Base-by-base conservation (phyloP, 2,113 vertebrate species). In the Paralichthys olivaceus region DNA sequence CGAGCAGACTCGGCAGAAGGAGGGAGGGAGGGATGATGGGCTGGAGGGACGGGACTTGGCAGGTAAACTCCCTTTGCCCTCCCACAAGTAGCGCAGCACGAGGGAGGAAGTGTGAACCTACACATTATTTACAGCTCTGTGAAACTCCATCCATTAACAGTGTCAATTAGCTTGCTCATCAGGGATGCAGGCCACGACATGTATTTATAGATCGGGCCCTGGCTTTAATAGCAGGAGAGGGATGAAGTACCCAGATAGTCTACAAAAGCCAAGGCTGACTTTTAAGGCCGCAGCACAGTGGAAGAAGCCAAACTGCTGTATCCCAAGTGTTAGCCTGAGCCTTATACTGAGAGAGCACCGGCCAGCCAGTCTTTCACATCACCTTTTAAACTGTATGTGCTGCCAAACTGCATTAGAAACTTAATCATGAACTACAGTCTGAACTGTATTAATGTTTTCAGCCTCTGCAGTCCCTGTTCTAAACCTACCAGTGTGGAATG, bases 121-220 rank as follows among this genome's bases (percentile, higher is more conserved):
- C 88, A 91, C 88, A 86, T 91, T 90, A 92, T 93, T 92, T 92
- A 91, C 91, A 87, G 90, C 84, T 85, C 84, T 72, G 83, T 87
- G 89, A 90, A 93, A 91, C 85, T 86, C 86, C 84, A 87, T 93
- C 91, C 90, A 91, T 93, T 91, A 92, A 87, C 81, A 55, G 85
- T 92, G 90, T 87, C 91, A 91, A 93, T 94, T 92, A 91, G 88
- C 77, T 71, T 28, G 69, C 83, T 93, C 91, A 86, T 92, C 84
- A 40, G 85, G 90, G 90, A 90, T 90, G 83, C 87, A 64, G 83
- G 72, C 79, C 81, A 70, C 69, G 74, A 56, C 79, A 87, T 86
- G 75, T 88, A 89, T 91, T 91, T 92, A 92, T 91, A 91, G 90
- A 91, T 77, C 17, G 54, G 72, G 53, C 76, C 37, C 73, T 68